Evolutionary conservation across 2,888 invertebrate species (phyloP), one percentile per base, ranked within the genome.

Genomic region (Physocephala rufipes): DNA sequence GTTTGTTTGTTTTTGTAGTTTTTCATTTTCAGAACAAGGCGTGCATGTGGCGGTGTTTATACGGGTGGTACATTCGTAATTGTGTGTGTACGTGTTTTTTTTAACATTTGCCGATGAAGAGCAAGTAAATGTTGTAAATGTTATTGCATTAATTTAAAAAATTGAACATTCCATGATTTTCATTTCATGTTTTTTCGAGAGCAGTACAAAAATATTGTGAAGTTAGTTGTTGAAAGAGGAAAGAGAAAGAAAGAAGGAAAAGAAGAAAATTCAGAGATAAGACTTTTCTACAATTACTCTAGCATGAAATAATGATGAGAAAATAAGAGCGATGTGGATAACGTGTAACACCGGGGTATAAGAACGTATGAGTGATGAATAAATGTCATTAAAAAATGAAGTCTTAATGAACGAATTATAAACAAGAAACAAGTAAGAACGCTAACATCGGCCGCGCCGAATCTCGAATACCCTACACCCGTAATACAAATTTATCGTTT

Each of bases 21-120:
- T n/a, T n/a, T 43, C 3, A 55, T 36, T 53, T 15, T 45, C 45
- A 47, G 15, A 58, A 67, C 49, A 67, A 67, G 67, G 47, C 67
- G 67, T 67, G 67, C 67, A 58, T 47, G 12, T 45, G 58, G 13
- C 28, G 58, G 36, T 36, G 36, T 58, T 13, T 45, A 45, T 9
- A 36, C 9, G 9, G 4, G 9, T 9, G 36, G 36, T 36, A 36
- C 36, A 9, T 63, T 24, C 21, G 28, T 43, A n/a, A 45, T 30
- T 67, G 30, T 26, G 19, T 55, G 24, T 19, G 21, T 4, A 24
- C 24, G 53, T 13, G 53, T 53, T 13, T 53, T 5, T 24, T 21
- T 21, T 21, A 12, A 58, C 28, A 58, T 58, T 58, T 36, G 36
- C 36, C 36, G 36, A 36, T 36, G 9, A 9, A 36, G 36, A 26